Base-by-base conservation (phyloP, 2,797 vertebrate species). In the Sebastes taczanowskii region DNA sequence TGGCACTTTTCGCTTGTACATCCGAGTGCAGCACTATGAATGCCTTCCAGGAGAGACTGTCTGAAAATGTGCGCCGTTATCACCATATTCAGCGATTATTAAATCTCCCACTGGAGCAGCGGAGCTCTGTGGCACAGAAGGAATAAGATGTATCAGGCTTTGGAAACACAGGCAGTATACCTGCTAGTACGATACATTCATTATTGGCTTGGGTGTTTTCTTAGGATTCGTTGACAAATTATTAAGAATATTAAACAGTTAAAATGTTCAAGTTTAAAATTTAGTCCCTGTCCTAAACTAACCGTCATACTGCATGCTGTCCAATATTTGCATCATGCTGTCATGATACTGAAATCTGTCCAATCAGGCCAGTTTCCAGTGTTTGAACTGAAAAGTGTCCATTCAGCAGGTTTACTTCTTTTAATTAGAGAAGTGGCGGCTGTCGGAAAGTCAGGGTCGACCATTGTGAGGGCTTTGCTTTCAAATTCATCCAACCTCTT, bases 361-460 rank as follows among this genome's bases (percentile, higher is more conserved):
- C 77, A 78, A 27, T 80, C 84, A 56, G 88, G 77, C 71, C 62
- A 3, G 64, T 71, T 72, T 81, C 77, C 80, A 78, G 67, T 20
- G 78, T 79, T 78, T 91, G 78, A 83, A 67, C 22, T 71, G 73
- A 23, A 67, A 83, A 81, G 38, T 13, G n/a, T 76, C 70, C 8
- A 61, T 61, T 88, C 89, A 77, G 89, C 87, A 77, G 69, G 27
- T 87, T 87, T 63, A n/a, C 46, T 32, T 76, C 85, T 90, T 83
- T 89, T 61, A 81, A 83, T 82, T 88, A 90, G 34, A 74, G 65
- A 63, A 72, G 74, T 63, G 22, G 82, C 64, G 58, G 70, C 84
- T 71, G 76, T 65, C 29, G 3, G 14, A 49, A 5, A 27, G 32
- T 58, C 65, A 11, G 32, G 53, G 80, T 63, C 8, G 8, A 53